Evolutionary conservation across 2,113 vertebrate genomes (phyloP).

Genomic region (Ammodytes dubius): DNA sequence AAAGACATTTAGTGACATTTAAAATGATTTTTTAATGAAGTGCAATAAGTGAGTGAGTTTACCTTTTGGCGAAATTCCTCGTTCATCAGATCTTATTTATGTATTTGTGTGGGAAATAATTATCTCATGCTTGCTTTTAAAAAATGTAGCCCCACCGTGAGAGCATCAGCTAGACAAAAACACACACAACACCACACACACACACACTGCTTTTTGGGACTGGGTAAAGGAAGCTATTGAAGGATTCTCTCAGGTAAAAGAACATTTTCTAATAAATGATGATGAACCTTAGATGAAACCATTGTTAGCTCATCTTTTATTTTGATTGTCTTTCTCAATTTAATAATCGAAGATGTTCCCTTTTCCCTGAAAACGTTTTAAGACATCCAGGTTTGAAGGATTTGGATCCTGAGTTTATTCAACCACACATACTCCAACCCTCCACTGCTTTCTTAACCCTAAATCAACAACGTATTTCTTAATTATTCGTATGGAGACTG

Average conservation of each 20-base stretch:
- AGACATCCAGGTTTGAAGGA: slow-evolving; percentile 21
- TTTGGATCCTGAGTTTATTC: slow-evolving; percentile 27
- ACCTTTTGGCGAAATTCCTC: slow-evolving; percentile 21
- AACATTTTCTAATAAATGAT: slow-evolving; percentile 85
- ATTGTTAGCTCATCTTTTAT: slow-evolving; percentile 82
- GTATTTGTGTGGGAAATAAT: slow-evolving; percentile 21
- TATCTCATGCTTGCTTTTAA: slow-evolving; percentile 34
- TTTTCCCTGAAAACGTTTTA: slow-evolving; percentile 29
- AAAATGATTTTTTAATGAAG: slow-evolving; percentile 54
- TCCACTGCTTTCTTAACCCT: slow-evolving; percentile 37
- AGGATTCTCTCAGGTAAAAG: slow-evolving; percentile 88
- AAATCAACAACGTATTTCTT: slow-evolving; percentile 15
- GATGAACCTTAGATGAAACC: slow-evolving; percentile 82
- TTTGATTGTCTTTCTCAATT: slow-evolving; percentile 65
- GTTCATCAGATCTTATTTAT: slow-evolving; percentile 43
- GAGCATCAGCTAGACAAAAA: slow-evolving; percentile 62
- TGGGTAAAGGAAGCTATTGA: slow-evolving; percentile 85
- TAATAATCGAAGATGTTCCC: slow-evolving; percentile 41
- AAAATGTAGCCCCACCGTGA: slow-evolving; percentile 61
- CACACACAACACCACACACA: slow-evolving; percentile 44
- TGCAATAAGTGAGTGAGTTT: slow-evolving; percentile 71
- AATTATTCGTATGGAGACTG: not conserved
- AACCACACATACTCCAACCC: not conserved
- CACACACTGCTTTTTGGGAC: slow-evolving; percentile 74
- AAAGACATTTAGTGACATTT: slow-evolving; percentile 45